Percentiles rank a stretch among this genome's conserved stretches.
These are phyloP conservation scores for Phortica okadai DNA, from an alignment of 2,888 invertebrate genomes.

Conservation along the genomic window DNA sequence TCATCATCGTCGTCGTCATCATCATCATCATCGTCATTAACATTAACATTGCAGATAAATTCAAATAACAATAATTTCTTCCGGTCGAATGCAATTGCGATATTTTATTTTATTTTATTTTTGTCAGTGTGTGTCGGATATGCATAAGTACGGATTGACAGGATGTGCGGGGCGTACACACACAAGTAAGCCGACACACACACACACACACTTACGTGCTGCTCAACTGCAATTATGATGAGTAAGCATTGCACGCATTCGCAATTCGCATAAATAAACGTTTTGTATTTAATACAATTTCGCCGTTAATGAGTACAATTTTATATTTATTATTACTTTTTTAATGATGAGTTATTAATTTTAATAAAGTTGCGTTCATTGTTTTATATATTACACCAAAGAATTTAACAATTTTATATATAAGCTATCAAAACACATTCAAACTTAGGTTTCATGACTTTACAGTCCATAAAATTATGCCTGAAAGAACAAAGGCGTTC, in stretches of 20 bases:
- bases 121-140: slow-evolving; percentile 56
- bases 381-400: neutral
- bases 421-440: too few species aligned
- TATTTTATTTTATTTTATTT: slow-evolving; percentile 35
- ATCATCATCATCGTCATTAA: slow-evolving; percentile 44
- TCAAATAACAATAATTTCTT: slow-evolving; percentile 71
- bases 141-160: slow-evolving; percentile 67
- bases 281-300: slow-evolving; percentile 34
- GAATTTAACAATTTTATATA: neutral
- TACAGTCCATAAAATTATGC: too few species aligned
- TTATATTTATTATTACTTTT: slow-evolving; percentile 35
- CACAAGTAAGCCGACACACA: slow-evolving; percentile 1
- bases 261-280: slow-evolving; percentile 17
- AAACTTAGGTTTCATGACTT: too few species aligned
- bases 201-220: neutral
- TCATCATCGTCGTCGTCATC: neutral
- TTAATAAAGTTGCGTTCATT: slow-evolving; percentile 28
- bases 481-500: too few species aligned
- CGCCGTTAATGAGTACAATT: slow-evolving; percentile 50
- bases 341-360: slow-evolving; percentile 46
- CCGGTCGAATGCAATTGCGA: slow-evolving; percentile 62
- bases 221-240: slow-evolving; percentile 34
- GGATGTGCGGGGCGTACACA: slow-evolving; percentile 61
- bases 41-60: slow-evolving; percentile 61
- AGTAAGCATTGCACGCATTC: slow-evolving; percentile 21